Percentiles rank a stretch among this genome's conserved stretches.
Evolutionary conservation across 2,113 vertebrate genomes (phyloP).

Genomic region (Nannospalax galili): DNA sequence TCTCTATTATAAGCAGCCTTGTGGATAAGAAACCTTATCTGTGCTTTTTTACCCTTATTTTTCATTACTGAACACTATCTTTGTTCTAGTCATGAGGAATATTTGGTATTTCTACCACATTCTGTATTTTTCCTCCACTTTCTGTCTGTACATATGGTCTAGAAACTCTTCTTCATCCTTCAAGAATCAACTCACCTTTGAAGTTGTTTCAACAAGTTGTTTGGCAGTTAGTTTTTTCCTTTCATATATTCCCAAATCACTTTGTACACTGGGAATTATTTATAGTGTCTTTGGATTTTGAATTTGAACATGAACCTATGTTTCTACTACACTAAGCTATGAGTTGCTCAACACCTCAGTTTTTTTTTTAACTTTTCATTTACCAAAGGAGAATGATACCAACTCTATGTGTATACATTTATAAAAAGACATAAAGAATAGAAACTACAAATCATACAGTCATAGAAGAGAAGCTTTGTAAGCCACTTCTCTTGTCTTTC

Average conservation of each 20-base stretch:
- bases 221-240: not conserved
- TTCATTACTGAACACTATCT: not conserved
- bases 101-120: not conserved
- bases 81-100: not conserved
- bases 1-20: not conserved
- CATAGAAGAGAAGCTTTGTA: not conserved
- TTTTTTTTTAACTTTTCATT: not conserved
- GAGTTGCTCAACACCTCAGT: conserved; percentile 18
- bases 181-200: not conserved
- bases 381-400: not conserved
- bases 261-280: not conserved
- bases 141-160: not conserved
- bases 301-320: conserved; percentile 26
- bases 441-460: conserved; percentile 9
- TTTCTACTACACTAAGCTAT: conserved; percentile 24
- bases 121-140: not conserved
- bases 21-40: not conserved
- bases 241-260: conserved; percentile 34
- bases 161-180: not conserved
- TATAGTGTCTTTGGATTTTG: not conserved
- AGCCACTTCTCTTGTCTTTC: conserved; percentile 12
- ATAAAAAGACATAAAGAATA: not conserved
- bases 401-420: not conserved
- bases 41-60: not conserved
- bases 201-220: not conserved